Conservation (phyloP, 2,888 invertebrate species). For the Eristalis tenax region DNA sequence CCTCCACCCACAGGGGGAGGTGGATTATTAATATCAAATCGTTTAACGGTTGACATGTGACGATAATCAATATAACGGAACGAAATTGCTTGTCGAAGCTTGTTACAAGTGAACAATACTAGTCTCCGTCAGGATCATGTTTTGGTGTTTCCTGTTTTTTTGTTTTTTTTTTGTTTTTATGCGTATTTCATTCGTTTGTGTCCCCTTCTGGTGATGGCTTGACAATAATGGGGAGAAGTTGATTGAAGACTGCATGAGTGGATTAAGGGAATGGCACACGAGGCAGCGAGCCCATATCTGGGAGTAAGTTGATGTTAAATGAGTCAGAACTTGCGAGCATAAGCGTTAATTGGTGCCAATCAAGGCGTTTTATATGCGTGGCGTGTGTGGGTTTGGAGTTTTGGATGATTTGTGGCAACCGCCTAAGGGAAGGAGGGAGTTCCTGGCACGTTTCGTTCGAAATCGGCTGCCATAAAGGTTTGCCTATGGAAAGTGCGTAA, state of each 20-base stretch:
- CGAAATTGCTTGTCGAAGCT: slow-evolving; percentile 27
- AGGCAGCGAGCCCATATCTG: neutral
- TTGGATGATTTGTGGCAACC: neutral
- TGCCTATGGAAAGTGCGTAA: neutral
- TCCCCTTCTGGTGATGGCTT: neutral
- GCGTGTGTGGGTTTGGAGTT: neutral
- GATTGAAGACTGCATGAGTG: neutral
- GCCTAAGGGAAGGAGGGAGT: neutral
- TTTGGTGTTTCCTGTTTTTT: neutral
- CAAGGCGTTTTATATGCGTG: neutral
- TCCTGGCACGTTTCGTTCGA: neutral
- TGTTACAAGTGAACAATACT: slow-evolving; percentile 16
- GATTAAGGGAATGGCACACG: neutral
- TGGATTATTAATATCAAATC: slow-evolving; percentile 59
- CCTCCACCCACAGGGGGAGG: neutral
- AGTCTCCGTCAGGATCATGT: neutral
- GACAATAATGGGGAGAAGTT: neutral
- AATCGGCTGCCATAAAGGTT: neutral
- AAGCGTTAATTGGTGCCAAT: neutral
- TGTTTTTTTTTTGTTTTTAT: too few species aligned
- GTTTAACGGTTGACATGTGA: slow-evolving; percentile 56
- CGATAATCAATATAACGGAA: slow-evolving; percentile 34
- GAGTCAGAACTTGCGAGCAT: neutral
- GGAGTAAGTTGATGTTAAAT: neutral
- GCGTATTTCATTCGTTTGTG: too few species aligned